These are phyloP conservation scores for Dermatemys mawii DNA, from an alignment of 2,113 vertebrate genomes.

Conservation along the genomic window DNA sequence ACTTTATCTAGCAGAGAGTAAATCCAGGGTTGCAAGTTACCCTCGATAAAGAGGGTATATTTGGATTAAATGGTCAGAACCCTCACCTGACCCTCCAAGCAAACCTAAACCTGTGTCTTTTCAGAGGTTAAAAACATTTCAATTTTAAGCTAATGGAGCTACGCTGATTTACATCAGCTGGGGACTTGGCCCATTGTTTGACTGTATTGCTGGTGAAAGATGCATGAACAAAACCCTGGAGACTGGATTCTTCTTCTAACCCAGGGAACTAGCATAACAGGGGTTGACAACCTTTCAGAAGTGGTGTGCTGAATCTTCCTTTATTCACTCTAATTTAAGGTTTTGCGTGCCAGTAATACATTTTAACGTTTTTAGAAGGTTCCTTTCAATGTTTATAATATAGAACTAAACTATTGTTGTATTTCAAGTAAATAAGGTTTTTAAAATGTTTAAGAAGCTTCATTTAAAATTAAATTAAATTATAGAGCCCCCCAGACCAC, in stretches of 20 bases:
- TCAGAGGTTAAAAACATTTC: background rate
- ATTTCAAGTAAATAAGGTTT: too few species aligned
- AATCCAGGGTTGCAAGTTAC: background rate
- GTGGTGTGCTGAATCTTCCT: too few species aligned
- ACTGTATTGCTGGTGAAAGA: background rate
- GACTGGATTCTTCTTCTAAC: background rate
- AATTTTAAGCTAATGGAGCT: background rate
- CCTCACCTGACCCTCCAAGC: too few species aligned
- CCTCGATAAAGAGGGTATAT: background rate
- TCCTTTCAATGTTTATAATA: too few species aligned
- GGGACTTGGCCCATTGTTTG: background rate
- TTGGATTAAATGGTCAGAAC: background rate
- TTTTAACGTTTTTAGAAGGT: too few species aligned
- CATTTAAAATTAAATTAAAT: too few species aligned
- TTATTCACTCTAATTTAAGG: too few species aligned
- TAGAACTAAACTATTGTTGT: too few species aligned
- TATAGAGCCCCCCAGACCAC: too few species aligned
- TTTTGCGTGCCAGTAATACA: too few species aligned
- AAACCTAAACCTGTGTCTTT: background rate
- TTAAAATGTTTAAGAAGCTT: too few species aligned
- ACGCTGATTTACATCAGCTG: background rate
- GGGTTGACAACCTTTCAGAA: too few species aligned
- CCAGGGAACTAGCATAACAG: background rate
- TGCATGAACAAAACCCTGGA: background rate
- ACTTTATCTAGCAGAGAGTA: background rate